Evolutionary conservation across 2,113 vertebrate species (phyloP), one percentile per base, ranked within the genome.

Genomic region (Lichenostomus cassidix): DNA sequence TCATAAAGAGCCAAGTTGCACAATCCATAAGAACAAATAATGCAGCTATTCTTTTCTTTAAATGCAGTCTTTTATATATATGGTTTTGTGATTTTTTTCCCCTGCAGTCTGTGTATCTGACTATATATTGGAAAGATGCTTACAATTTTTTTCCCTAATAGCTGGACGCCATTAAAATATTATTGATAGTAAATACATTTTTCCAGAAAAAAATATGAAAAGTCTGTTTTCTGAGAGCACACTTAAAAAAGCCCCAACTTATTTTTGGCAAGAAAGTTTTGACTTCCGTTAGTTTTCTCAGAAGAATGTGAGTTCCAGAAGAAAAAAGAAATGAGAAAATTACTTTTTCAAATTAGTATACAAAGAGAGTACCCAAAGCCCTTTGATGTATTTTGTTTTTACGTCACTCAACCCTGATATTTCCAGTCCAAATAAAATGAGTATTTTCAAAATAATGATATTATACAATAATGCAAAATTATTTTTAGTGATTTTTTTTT

Each of bases 1-100:
- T 87, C 79, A 71, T 87, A 76, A 90, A 71, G 60, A 92, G 24
- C 60, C 44, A 87, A 89, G 47, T n/a, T 70, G 59, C 41, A 87
- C 75, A 77, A 90, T 76, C 56, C 25, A 56, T 64, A 96, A 60
- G 76, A 89, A 86, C 31, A 94, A 94, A 90, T 63, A 95, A 89
- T 37, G n/a, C 31, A 87, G 35, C 37, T 82, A 69, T 78, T 83
- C 4, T 64, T 58, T 84, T 28, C 89, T 41, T n/a, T 35, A 39
- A 83, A 53, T 41, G 7, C 13, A 14, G 5, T 5, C 60, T 92
- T 70, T 59, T 53, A 52, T 50, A 60, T n/a, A 8, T 68, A 68
- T 33, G 29, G 1, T 31, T 74, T 83, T 83, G 41, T 65, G 17
- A n/a, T 22, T 35, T 22, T 42, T n/a, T 52, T 0, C 3, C 33